Evolutionary conservation across 2,797 vertebrate genomes (phyloP), one percentile per base, ranked within the genome.

Genomic region (Phalanger gymnotis): DNA sequence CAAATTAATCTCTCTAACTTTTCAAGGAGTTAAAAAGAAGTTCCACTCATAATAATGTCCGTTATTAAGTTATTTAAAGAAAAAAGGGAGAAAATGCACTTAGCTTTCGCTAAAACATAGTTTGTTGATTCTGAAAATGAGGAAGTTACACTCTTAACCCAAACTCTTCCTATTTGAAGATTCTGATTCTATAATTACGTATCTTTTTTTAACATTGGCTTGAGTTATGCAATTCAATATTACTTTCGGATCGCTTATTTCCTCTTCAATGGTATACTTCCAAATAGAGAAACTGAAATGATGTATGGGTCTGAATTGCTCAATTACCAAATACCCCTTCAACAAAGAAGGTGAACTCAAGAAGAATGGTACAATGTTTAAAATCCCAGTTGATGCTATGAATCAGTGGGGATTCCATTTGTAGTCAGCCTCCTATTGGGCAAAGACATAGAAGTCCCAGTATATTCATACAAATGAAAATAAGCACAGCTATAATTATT

Each of bases 1-100:
- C 89, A 97, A 98, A 97, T 98, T 97, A 97, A 97, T 97, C 95
- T 94, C 94, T 92, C 92, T 97, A 96, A 96, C 96, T 97, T 96
- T 56, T 95, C 66, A 98, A 95, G 92, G 94, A 54, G 52, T 93
- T 40, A 10, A 81, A 81, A 95, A 56, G 95, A 92, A 96, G 89
- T 54, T 95, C 95, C 91, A 95, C 91, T 90, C 95, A 90, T 10
- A 95, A 90, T 94, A 95, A 94, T 97, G 92, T 91, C 94, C 97
- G 94, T 92, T n/a, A n/a, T n/a, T n/a, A n/a, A n/a, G n/a, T n/a
- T n/a, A n/a, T 57, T 91, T 61, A 91, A 92, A 22, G 61, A 4
- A 96, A 94, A 92, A 11, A 52, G 55, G 93, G n/a, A 90, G 66
- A 54, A 95, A 94, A 93, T 22, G 52, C 22, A 95, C 96, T 95